A percentile compares a stretch with the other conserved stretches of the same genome.
Evolutionary conservation across 1,140 invertebrate genomes (phyloP).

Genomic region (Colletes latitarsis): DNA sequence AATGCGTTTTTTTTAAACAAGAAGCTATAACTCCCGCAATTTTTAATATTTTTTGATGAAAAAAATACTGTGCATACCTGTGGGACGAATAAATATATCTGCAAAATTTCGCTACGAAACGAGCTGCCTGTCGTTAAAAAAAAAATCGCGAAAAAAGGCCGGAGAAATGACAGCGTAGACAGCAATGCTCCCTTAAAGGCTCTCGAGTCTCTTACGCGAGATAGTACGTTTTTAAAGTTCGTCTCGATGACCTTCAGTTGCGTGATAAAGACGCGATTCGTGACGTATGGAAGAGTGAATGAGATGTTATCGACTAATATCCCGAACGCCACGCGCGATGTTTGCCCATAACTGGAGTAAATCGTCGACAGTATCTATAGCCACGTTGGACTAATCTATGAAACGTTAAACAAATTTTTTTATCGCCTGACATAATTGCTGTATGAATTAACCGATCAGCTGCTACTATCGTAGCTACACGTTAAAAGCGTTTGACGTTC

Average conservation of each 20-base stretch:
- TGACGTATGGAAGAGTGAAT: background rate
- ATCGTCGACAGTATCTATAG: background rate
- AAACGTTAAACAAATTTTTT: no score
- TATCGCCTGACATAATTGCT: no score
- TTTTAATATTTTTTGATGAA: no score
- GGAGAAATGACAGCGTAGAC: no score
- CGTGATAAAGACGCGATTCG: constrained; percentile 2
- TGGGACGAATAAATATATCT: no score
- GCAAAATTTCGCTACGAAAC: no score
- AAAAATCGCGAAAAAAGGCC: no score
- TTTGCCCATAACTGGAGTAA: background rate
- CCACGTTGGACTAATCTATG: background rate
- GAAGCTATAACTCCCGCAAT: no score
- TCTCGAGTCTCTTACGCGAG: background rate
- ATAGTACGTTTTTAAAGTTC: background rate
- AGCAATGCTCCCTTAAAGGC: no score
- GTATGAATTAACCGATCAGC: background rate
- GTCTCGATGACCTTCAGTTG: background rate
- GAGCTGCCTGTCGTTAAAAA: no score
- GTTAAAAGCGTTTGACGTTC: background rate
- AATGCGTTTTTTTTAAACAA: no score
- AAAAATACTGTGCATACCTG: no score
- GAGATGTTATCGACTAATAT: background rate
- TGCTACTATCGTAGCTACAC: background rate
- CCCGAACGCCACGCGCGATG: background rate